Conservation (phyloP, 2,888 invertebrate species). For the Tortricodes alternella region DNA sequence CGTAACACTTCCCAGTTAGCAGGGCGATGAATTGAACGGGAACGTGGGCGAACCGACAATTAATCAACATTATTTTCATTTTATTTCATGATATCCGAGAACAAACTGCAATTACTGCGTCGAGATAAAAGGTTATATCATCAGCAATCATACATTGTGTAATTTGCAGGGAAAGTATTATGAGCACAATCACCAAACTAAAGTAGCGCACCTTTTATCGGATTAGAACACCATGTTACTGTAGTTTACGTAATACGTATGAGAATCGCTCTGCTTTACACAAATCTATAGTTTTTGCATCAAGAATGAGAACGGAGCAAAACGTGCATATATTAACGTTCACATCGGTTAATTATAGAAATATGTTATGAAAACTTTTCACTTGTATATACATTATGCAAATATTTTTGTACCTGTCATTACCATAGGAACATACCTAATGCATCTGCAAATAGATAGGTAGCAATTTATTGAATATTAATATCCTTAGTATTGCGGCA, state of each 20-base stretch:
- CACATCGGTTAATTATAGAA: constrained; percentile 4
- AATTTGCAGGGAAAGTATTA: constrained; percentile 58
- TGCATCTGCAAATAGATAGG: neutral
- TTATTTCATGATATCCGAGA: constrained; percentile 44
- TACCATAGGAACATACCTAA: neutral
- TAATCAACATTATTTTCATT: constrained; percentile 49
- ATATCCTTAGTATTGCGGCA: too few relatives aligned
- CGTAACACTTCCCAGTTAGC: constrained; percentile 36
- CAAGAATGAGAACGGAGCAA: constrained; percentile 34
- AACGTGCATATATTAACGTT: neutral
- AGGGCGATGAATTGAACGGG: constrained; percentile 49
- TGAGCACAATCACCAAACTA: constrained; percentile 56
- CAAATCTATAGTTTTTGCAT: constrained; percentile 41
- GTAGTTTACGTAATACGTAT: constrained; percentile 55
- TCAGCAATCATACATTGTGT: constrained; percentile 50
- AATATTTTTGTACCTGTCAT: constrained; percentile 21
- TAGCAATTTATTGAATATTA: neutral
- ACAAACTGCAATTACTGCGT: constrained; percentile 57
- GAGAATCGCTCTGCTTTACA: constrained; percentile 47
- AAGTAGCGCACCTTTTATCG: constrained; percentile 68
- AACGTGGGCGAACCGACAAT: constrained; percentile 50
- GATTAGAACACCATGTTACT: constrained; percentile 55
- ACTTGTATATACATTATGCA: constrained; percentile 16
- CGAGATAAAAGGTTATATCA: constrained; percentile 60
- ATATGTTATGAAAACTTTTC: constrained; percentile 19